Conservation (phyloP, 2,888 invertebrate species). For the Athalia cordata region DNA sequence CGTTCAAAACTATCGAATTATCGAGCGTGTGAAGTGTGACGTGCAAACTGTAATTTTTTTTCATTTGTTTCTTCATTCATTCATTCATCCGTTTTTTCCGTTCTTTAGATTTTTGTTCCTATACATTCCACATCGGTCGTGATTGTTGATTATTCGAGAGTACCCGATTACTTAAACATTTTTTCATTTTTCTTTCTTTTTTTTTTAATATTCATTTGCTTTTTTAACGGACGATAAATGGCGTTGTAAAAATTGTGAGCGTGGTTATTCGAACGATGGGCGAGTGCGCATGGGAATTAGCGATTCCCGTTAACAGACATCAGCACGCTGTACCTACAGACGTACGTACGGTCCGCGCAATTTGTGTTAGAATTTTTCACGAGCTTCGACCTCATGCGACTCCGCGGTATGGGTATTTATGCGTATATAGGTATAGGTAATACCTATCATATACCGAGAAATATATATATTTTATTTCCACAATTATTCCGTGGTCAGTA, state of each 20-base stretch:
- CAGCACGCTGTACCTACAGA: background rate
- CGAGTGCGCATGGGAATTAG: constrained; percentile 36
- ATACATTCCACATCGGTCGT: background rate
- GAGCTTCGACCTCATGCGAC: constrained; percentile 11
- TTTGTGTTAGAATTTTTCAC: constrained; percentile 44
- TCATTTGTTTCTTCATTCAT: no score
- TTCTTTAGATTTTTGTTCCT: background rate
- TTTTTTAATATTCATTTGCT: background rate
- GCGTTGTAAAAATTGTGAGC: constrained; percentile 33
- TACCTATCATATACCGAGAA: background rate
- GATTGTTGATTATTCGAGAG: background rate
- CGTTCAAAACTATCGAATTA: no score
- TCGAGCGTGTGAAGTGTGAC: no score
- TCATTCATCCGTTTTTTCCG: no score
- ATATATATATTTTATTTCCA: constrained; percentile 26
- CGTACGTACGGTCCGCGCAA: constrained; percentile 11
- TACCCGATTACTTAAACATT: no score
- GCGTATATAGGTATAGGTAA: background rate
- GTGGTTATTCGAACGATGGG: constrained; percentile 28
- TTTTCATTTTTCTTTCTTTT: no score
- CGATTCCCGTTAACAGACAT: constrained; percentile 36
- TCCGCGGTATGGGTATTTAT: constrained; percentile 1
- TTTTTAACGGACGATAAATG: background rate
- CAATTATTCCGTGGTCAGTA: background rate
- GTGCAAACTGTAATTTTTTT: no score